Evolutionary conservation across 2,888 invertebrate genomes (phyloP).

Genomic region (Nephrotoma flavescens): DNA sequence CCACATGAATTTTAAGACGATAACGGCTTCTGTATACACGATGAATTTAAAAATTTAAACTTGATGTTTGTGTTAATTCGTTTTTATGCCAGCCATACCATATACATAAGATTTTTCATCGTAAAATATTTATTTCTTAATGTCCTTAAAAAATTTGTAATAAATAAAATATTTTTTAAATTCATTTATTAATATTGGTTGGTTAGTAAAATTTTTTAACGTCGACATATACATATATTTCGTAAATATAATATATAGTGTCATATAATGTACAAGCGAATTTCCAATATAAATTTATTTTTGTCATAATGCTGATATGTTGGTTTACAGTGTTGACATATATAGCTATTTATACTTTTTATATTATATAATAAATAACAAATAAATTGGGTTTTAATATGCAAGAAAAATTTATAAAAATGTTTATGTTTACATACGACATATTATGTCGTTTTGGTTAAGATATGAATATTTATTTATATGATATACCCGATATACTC

Average conservation of each 20-base stretch:
- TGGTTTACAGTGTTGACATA: neutral
- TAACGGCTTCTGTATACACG: neutral
- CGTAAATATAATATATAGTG: neutral
- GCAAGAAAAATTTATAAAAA: neutral
- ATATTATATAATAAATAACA: neutral
- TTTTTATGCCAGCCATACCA: too few relatives aligned
- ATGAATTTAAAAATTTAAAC: neutral
- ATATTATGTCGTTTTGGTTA: neutral
- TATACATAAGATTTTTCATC: neutral
- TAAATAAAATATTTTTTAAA: neutral
- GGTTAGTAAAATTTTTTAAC: neutral
- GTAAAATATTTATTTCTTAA: neutral
- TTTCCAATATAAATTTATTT: neutral
- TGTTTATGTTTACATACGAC: neutral
- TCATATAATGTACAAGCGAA: neutral
- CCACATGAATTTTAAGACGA: neutral
- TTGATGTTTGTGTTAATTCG: neutral
- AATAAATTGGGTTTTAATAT: neutral
- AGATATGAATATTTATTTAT: neutral
- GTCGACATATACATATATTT: neutral
- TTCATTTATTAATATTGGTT: neutral
- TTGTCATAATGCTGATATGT: neutral
- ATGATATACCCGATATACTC: neutral
- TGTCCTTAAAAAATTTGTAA: neutral
- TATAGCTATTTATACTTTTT: neutral